phyloP scores from a whole-genome alignment of 2,797 vertebrate species.

The Ceyx erithaca region DNA sequence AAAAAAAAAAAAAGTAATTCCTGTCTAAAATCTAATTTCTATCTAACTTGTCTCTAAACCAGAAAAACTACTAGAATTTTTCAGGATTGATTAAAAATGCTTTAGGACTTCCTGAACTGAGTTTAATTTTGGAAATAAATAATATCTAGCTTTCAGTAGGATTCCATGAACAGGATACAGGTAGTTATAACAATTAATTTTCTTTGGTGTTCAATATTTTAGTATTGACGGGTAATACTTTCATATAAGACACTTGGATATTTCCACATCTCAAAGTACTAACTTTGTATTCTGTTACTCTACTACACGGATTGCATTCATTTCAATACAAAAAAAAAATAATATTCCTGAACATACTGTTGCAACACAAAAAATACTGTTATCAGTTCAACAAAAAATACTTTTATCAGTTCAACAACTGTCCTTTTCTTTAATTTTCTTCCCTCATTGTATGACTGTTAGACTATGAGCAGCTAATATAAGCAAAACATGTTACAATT shows the following conservation, averaged over 20 bases:
- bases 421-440: neutral
- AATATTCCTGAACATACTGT: neutral
- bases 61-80: neutral
- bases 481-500: neutral
- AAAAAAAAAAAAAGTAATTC: neutral
- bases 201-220: neutral
- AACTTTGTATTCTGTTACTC: neutral
- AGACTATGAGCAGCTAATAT: neutral
- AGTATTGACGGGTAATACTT: neutral
- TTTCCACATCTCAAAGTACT: neutral
- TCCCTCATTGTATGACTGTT: neutral
- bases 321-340: neutral
- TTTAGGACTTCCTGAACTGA: neutral
- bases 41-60: neutral
- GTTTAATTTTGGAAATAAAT: neutral
- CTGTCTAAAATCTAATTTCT: neutral
- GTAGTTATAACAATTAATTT: neutral
- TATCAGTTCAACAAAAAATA: neutral
- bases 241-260: neutral
- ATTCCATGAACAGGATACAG: neutral
- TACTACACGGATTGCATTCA: neutral
- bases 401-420: rapidly evolving
- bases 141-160: neutral
- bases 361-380: neutral
- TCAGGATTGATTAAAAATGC: neutral